Conservation (phyloP, 2,113 vertebrate genomes). For the Corvus hawaiiensis region DNA sequence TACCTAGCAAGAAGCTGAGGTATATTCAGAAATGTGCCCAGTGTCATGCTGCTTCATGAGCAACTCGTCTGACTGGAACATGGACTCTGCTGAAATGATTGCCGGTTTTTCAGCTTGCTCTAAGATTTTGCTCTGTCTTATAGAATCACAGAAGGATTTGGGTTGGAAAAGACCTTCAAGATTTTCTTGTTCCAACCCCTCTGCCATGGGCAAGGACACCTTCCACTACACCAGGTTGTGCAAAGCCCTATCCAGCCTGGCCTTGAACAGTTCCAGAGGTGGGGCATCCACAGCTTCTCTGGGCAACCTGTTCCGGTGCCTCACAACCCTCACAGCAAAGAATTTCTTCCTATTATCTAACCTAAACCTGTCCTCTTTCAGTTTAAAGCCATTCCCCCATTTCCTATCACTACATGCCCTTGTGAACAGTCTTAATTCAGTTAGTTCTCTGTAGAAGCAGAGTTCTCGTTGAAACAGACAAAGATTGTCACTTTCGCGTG, state of each 20-base stretch:
- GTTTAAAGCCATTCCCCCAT: not conserved
- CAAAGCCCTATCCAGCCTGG: not conserved
- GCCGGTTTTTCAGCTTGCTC: not conserved
- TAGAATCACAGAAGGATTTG: not conserved
- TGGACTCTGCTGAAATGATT: not conserved
- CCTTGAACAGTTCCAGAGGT: not conserved
- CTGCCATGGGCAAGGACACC: not conserved
- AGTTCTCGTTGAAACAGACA: not conserved
- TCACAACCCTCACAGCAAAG: not conserved
- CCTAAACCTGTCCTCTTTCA: not conserved
- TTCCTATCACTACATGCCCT: not conserved
- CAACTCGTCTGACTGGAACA: not conserved
- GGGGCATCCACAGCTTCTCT: not conserved
- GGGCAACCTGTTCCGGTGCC: not conserved
- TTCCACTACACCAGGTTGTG: not conserved
- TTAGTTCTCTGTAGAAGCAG: not conserved
- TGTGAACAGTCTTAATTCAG: not conserved
- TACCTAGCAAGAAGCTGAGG: not conserved
- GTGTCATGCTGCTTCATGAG: not conserved
- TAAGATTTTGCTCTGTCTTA: not conserved
- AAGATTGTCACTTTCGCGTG: not conserved
- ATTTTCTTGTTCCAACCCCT: accelerated
- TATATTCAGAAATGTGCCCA: not conserved
- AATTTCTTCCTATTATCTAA: not conserved
- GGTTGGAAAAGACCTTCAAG: not conserved